Evolutionary conservation across 1,140 invertebrate species (phyloP).

Genomic region (Dendroctonus ponderosae): DNA sequence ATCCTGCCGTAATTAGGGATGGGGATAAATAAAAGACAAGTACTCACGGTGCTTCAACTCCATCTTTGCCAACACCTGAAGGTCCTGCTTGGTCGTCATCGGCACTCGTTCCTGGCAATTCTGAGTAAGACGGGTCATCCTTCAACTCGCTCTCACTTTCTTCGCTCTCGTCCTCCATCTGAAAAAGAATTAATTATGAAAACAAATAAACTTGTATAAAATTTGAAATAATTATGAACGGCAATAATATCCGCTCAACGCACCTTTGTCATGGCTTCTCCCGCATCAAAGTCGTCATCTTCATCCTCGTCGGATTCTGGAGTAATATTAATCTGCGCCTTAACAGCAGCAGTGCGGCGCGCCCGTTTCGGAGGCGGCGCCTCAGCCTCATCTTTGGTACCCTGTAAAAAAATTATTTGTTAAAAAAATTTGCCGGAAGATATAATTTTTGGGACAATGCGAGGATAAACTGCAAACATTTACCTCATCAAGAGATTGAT

Average conservation of each 20-base stretch:
- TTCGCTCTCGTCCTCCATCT: constrained; percentile 45
- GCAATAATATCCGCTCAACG: neutral
- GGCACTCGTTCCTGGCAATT: constrained; percentile 54
- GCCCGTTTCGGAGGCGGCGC: constrained; percentile 42
- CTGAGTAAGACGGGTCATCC: constrained; percentile 53
- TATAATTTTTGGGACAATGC: too few species aligned
- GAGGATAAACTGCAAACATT: neutral
- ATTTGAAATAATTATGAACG: neutral
- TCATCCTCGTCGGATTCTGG: constrained; percentile 38
- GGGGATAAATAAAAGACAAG: constrained; percentile 37
- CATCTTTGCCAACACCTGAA: constrained; percentile 56
- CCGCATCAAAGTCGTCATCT: constrained; percentile 32
- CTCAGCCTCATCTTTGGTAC: constrained; percentile 36
- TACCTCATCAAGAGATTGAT: constrained; percentile 22
- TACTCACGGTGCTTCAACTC: constrained; percentile 61
- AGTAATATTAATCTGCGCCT: constrained; percentile 36
- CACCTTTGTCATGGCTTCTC: constrained; percentile 37
- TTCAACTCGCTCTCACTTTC: constrained; percentile 39
- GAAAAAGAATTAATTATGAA: constrained; percentile 21
- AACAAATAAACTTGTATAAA: neutral
- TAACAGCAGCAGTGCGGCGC: constrained; percentile 40
- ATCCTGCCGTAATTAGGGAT: constrained; percentile 30
- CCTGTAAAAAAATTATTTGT: constrained; percentile 10
- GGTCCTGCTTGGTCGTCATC: constrained; percentile 57
- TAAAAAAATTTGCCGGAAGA: neutral